Percentiles rank a stretch among this genome's conserved stretches.
phyloP scores from a whole-genome alignment of 2,113 vertebrate genomes.

The Mohoua ochrocephala region DNA sequence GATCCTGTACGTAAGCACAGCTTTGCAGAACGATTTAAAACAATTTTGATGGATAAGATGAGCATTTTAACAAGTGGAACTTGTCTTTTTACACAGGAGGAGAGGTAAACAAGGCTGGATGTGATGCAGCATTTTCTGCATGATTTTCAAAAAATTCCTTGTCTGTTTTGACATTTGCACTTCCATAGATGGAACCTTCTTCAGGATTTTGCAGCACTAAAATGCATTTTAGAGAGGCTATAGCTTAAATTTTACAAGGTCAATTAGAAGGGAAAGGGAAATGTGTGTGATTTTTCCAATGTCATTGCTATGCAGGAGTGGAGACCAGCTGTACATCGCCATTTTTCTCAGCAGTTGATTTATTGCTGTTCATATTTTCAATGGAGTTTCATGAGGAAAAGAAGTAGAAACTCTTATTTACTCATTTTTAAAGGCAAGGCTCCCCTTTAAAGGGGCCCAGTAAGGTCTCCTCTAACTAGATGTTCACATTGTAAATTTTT shows the following conservation, averaged over 20 bases:
- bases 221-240: not conserved
- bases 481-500: conserved; percentile 33
- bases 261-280: conserved; percentile 9
- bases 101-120: not conserved
- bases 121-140: not conserved
- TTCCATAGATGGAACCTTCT: not conserved
- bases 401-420: not conserved
- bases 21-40: not conserved
- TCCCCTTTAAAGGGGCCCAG: not conserved
- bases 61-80: not conserved
- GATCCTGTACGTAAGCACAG: not conserved
- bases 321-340: not conserved
- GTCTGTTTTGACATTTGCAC: not conserved
- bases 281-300: not conserved
- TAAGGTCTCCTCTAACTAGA: not conserved
- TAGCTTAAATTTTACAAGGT: not conserved
- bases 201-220: not conserved
- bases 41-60: not conserved
- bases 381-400: not conserved
- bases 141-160: not conserved
- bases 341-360: not conserved
- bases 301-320: not conserved
- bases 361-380: conserved; percentile 15
- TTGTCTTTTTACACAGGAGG: not conserved
- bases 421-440: not conserved